Base-by-base conservation (phyloP, 2,888 invertebrate genomes). In the Dascillus cervinus region DNA sequence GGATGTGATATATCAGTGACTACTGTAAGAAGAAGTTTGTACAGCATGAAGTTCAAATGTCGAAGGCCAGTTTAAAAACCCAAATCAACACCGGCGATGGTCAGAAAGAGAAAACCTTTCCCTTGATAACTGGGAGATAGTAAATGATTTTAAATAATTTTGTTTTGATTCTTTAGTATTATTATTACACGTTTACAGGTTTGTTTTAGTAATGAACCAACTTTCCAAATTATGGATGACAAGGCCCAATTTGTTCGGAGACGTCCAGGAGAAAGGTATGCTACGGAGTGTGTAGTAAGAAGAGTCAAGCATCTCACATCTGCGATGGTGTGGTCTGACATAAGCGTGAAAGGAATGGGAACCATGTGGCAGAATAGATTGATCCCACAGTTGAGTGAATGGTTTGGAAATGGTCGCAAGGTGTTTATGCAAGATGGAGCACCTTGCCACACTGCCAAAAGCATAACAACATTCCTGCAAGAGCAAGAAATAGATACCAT, bases 311-410 rank as follows among this genome's bases (percentile, higher is more conserved):
- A 44, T 31, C 32, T 40, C 15, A 13, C 35, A 9, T 14, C 26
- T 17, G 27, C 36, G n/a, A 46, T 41, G 39, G 26, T 42, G 11
- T 44, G 39, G 44, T 39, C 34, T 5, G 42, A 44, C 3, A 46
- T 44, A 10, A 26, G 29, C 11, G 29, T 30, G 6, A 43, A 44
- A 24, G 43, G 36, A 9, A 43, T 36, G 11, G 43, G 43, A 12
- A 26, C 39, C 9, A 33, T 43, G 4, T 43, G 12, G 4, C 17
- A 31, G 8, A 10, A 10, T 2, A 2, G 23, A 10, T 9, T 29
- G 9, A 3, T 29, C 6, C 26, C 19, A 6, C 26, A 26, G 14
- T 12, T 32, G 15, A 2, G 11, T n/a, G 9, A 24, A 14, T 31
- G 19, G 25, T 32, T 25, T 13, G 13, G 9, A 1, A 19, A 12